A percentile compares a stretch with the other conserved stretches of the same genome.
Evolutionary conservation across 2,888 invertebrate genomes (phyloP).

Genomic region (Ommatoiulus sabulosus): DNA sequence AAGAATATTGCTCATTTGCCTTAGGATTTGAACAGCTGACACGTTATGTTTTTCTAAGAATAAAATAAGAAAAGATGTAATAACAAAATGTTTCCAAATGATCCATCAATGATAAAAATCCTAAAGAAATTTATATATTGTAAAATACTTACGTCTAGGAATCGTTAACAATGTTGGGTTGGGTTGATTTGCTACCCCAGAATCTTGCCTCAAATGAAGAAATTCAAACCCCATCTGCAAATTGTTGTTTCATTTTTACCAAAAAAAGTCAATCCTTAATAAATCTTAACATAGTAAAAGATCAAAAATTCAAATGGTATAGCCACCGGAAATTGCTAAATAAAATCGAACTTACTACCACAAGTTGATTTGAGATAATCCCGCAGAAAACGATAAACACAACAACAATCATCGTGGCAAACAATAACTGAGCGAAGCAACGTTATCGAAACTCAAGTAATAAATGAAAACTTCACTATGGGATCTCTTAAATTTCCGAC

Average conservation of each 20-base stretch:
- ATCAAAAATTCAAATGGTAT: neutral
- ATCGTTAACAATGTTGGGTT: neutral
- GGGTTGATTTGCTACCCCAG: neutral
- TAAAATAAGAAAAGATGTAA: too few species aligned
- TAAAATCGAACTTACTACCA: neutral
- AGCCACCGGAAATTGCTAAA: neutral
- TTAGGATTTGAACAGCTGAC: too few species aligned
- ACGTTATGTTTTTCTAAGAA: too few species aligned
- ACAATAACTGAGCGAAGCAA: neutral
- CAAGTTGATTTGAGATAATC: neutral
- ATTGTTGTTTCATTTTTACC: neutral
- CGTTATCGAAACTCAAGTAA: neutral
- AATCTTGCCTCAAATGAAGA: neutral
- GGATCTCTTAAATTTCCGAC: neutral
- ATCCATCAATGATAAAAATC: too few species aligned
- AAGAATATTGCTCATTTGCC: too few species aligned
- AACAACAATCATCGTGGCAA: neutral
- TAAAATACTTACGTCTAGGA: neutral
- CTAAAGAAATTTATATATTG: neutral
- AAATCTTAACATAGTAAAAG: neutral
- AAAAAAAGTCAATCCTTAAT: neutral
- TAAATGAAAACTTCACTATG: neutral
- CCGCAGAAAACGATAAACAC: neutral
- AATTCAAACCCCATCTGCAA: neutral
- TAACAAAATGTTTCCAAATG: too few species aligned